Evolutionary conservation across 92 coral and sea anemone species (phyloP).

Genomic region (Zoanthus sansibaricus): DNA sequence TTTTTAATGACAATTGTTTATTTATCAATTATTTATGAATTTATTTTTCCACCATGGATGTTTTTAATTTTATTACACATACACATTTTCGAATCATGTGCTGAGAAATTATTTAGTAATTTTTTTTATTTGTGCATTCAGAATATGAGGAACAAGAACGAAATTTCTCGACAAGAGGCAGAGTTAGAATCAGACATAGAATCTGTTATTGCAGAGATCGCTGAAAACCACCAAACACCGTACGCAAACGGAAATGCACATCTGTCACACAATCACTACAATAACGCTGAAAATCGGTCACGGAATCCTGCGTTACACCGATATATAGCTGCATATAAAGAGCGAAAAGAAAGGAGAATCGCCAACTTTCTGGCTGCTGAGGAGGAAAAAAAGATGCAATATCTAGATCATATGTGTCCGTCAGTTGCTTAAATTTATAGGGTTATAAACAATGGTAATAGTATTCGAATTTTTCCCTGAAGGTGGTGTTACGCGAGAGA

Average conservation of each 20-base stretch:
- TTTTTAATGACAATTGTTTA: too few relatives aligned
- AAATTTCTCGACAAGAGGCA: slow-evolving; percentile 50
- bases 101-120: not conserved
- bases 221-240: slow-evolving; percentile 32
- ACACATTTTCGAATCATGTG: too few relatives aligned
- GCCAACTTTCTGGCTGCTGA: slow-evolving; percentile 72
- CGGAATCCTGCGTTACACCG: slow-evolving; percentile 66
- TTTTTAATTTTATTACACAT: too few relatives aligned
- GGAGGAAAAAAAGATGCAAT: slow-evolving; percentile 62
- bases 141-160: slow-evolving; percentile 69
- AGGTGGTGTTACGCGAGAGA: too few relatives aligned
- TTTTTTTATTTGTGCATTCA: slow-evolving; percentile 12
- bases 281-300: slow-evolving; percentile 55
- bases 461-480: too few relatives aligned
- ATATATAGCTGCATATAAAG: slow-evolving; percentile 63
- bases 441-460: too few relatives aligned
- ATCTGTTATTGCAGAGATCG: slow-evolving; percentile 67
- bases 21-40: too few relatives aligned
- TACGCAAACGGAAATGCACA: slow-evolving; percentile 52
- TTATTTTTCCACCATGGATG: too few relatives aligned
- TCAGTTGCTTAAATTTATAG: not conserved
- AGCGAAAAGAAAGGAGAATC: slow-evolving; percentile 70
- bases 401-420: slow-evolving; percentile 66
- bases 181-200: slow-evolving; percentile 84
- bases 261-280: slow-evolving; percentile 20